Evolutionary conservation across 2,888 invertebrate genomes (phyloP), one percentile per base, ranked within the genome.

Genomic region (Cheilosia soror): DNA sequence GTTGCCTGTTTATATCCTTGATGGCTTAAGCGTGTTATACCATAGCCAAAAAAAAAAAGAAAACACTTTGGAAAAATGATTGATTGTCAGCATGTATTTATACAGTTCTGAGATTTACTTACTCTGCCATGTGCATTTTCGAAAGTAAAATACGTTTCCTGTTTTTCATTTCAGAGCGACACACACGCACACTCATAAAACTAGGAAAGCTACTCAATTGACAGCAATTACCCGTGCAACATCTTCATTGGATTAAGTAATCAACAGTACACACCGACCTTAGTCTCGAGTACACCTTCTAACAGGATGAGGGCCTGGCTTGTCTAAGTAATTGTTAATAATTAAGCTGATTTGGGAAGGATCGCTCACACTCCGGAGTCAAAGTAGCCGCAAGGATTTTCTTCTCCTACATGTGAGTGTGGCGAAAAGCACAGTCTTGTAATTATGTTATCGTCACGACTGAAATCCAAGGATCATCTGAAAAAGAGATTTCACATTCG

Each of bases 361-460:
- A 77, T 77, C 77, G 27, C 33, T 37, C 53, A 69, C 69, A 69
- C 44, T 47, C 13, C 9, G 20, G 7, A 27, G 11, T 11, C 7
- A 42, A 42, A 62, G 40, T n/a, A 65, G 44, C 29, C 44, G 1
- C 62, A 49, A 33, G 49, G 68, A 80, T 11, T 49, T 75, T 7
- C 15, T 6, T 47, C n/a, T 2, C 49, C 49, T 53, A 0, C 40
- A 53, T 11, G 11, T 42, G 53, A 5, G 31, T 42, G 40, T 25
- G 62, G 25, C 37, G 37, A 25, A 4, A 49, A 31, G 25, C 20
- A 57, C 25, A 51, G 11, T 31, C 15, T 53, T n/a, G 20, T 53
- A 77, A 77, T 71, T 65, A 82, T 83, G 72, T 68, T 55, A 62
- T 44, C 73, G 11, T 68, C 69, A 57, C 40, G 29, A 68, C 27